Conservation (phyloP, 2,113 vertebrate genomes). For the Ancistrus triradiatus region DNA sequence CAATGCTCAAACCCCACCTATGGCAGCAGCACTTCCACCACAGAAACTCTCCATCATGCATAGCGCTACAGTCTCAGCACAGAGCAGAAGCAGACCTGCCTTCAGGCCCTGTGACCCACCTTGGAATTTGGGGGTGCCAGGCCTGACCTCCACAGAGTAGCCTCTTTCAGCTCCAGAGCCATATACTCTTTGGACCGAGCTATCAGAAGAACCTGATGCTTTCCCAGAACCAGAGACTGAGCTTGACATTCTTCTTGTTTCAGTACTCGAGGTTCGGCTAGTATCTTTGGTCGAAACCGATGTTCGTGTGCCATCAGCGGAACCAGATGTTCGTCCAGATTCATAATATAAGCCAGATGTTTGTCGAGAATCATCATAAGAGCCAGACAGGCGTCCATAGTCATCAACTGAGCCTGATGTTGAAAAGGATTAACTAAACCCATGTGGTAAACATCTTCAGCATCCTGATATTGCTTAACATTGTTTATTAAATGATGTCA, state of each 20-base stretch:
- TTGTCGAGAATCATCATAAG: not conserved
- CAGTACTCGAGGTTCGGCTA: conserved; percentile 13
- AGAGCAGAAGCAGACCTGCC: conserved; percentile 1
- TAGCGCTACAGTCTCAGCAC: too few species aligned
- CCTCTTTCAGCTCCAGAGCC: conserved; percentile 44
- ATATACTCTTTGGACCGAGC: not conserved
- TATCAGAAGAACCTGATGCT: conserved; percentile 20
- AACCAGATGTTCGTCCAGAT: conserved; percentile 10
- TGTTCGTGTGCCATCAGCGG: not conserved
- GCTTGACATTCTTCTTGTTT: conserved; percentile 15
- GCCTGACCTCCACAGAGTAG: conserved; percentile 43
- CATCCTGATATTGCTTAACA: not conserved
- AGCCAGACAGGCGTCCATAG: conserved; percentile 17
- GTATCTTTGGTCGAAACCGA: conserved; percentile 4
- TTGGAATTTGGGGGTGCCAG: conserved; percentile 39
- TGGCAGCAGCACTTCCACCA: not conserved
- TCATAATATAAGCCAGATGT: conserved; percentile 1
- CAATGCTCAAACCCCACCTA: conserved; percentile 8
- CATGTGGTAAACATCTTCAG: not conserved
- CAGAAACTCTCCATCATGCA: too few species aligned
- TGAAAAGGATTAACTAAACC: conserved; percentile 24
- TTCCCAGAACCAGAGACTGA: not conserved
- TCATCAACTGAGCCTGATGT: conserved; percentile 26
- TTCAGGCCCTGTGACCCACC: conserved; percentile 50
- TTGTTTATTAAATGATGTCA: not conserved